These are phyloP conservation scores for Tortrix viridana DNA, from an alignment of 2,888 invertebrate genomes.

Conservation along the genomic window DNA sequence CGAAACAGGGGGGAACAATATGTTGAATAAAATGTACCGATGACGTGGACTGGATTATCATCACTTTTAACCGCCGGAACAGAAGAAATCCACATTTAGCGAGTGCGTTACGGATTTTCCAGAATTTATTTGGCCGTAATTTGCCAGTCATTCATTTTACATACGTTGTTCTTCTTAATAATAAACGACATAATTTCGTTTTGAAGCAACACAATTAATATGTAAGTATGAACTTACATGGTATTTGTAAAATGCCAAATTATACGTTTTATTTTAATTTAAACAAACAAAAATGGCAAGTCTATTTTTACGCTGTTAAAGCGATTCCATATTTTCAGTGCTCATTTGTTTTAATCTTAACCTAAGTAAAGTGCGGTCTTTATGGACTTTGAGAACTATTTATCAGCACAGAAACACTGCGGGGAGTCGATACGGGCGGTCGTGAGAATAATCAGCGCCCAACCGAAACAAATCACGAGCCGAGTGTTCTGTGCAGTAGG, in stretches of 20 bases:
- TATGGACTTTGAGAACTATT: conserved; percentile 2
- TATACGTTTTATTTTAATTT: too few relatives aligned
- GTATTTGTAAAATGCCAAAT: too few relatives aligned
- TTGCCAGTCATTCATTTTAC: too few relatives aligned
- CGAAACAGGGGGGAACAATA: conserved; percentile 11
- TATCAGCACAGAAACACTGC: conserved; percentile 5
- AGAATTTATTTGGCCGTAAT: too few relatives aligned
- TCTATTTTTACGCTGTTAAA: too few relatives aligned
- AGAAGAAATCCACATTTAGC: conserved; percentile 15
- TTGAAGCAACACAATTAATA: too few relatives aligned
- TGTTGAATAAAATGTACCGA: conserved; percentile 11
- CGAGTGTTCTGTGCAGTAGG: neutral
- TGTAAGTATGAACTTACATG: too few relatives aligned
- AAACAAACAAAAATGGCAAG: too few relatives aligned
- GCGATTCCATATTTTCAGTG: too few relatives aligned
- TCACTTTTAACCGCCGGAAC: conserved; percentile 19
- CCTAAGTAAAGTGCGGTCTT: neutral
- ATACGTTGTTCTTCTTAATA: too few relatives aligned
- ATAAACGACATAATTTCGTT: too few relatives aligned
- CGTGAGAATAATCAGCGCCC: conserved; percentile 20
- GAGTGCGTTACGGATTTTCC: neutral
- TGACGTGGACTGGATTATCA: conserved; percentile 12
- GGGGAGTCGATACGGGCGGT: neutral
- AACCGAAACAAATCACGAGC: conserved; percentile 10
- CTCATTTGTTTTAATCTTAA: too few relatives aligned